Evolutionary conservation across 2,113 vertebrate species (phyloP).

Genomic region (Carettochelys insculpta): DNA sequence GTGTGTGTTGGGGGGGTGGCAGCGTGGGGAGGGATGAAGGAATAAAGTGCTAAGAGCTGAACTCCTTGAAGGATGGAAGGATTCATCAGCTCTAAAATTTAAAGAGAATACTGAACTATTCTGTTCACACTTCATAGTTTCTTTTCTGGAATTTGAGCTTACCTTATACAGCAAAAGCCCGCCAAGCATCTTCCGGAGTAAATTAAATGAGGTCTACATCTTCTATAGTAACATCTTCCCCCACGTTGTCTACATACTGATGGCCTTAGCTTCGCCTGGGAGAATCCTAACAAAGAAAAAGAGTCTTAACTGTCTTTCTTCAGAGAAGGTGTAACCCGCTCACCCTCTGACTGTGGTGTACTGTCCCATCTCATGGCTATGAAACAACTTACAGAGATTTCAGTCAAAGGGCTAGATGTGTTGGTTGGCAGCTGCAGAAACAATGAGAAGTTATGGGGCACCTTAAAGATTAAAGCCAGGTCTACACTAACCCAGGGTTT

Average conservation of each 20-base stretch:
- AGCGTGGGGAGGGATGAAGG: rapidly evolving
- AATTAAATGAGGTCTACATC: too few relatives aligned
- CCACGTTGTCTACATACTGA: rapidly evolving
- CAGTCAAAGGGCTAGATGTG: too few relatives aligned
- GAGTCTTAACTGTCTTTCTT: neutral
- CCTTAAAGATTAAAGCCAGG: too few relatives aligned
- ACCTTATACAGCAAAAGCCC: neutral
- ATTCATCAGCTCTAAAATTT: neutral
- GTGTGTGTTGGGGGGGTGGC: rapidly evolving
- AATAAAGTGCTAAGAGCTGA: too few relatives aligned
- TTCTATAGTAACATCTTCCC: too few relatives aligned
- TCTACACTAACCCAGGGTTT: too few relatives aligned
- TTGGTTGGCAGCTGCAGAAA: too few relatives aligned
- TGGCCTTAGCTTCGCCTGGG: neutral
- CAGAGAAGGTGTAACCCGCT: neutral
- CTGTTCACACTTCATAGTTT: neutral
- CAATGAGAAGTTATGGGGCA: too few relatives aligned
- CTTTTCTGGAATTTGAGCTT: neutral
- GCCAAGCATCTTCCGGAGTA: too few relatives aligned
- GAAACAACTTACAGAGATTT: too few relatives aligned
- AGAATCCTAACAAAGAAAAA: neutral
- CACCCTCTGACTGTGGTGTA: too few relatives aligned
- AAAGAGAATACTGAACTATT: neutral
- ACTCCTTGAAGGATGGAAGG: neutral
- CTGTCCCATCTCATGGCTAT: too few relatives aligned